phyloP scores from a whole-genome alignment of 2,888 invertebrate species.

The Aphodius granarius region DNA sequence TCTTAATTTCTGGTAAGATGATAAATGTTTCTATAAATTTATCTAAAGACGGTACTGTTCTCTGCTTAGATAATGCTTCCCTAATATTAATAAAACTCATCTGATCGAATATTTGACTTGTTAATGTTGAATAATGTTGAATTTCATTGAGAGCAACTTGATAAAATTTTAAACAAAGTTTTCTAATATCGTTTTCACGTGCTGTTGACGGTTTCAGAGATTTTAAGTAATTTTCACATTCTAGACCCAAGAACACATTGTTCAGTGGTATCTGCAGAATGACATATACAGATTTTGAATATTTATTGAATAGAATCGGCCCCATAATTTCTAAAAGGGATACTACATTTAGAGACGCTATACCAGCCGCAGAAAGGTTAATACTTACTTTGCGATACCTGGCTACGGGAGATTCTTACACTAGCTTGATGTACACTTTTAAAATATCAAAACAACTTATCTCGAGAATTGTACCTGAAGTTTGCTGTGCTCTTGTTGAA shows the following conservation, averaged over 20 bases:
- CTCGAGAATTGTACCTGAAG: neutral
- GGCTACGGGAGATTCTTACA: neutral
- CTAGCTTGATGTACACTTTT: neutral
- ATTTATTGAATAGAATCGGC: neutral
- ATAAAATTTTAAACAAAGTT: neutral
- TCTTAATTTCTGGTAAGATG: neutral
- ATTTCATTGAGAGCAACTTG: neutral
- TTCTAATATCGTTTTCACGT: neutral
- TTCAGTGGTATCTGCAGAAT: neutral
- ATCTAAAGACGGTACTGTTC: neutral
- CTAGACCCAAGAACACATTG: neutral
- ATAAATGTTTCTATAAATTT: neutral
- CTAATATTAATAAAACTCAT: neutral
- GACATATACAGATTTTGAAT: neutral
- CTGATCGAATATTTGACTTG: neutral
- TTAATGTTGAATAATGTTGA: neutral
- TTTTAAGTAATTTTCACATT: neutral
- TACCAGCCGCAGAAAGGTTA: neutral
- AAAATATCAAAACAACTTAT: neutral
- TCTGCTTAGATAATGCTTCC: neutral
- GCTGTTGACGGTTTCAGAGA: neutral
- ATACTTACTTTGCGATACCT: neutral
- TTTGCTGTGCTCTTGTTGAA: neutral
- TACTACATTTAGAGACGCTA: neutral
- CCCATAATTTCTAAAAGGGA: neutral